A percentile compares a stretch with the other conserved stretches of the same genome.
Conservation (phyloP, 92 coral and sea anemone species). For the Heliopora coerulea region DNA sequence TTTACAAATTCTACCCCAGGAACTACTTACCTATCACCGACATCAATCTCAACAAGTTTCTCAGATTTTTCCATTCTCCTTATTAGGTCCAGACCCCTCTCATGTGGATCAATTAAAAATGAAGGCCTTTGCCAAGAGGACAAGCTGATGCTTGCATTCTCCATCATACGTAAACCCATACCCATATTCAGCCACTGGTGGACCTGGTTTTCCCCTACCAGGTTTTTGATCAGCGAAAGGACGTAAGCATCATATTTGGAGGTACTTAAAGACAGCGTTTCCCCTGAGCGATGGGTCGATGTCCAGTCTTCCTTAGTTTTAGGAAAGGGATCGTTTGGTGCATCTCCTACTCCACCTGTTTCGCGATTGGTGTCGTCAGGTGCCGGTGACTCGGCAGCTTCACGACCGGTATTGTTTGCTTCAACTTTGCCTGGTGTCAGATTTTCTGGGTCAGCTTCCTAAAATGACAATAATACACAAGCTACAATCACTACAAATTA, state of each 20-base stretch:
- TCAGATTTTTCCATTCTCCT: slow-evolving; percentile 73
- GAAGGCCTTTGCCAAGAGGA: slow-evolving; percentile 97
- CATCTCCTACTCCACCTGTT: not conserved
- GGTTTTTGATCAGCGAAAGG: slow-evolving; percentile 73
- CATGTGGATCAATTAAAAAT: slow-evolving; percentile 82
- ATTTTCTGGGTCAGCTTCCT: too few relatives aligned
- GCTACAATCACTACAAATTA: too few relatives aligned
- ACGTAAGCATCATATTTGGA: slow-evolving; percentile 82
- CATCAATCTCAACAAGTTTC: slow-evolving; percentile 74
- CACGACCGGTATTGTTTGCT: not conserved
- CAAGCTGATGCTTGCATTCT: slow-evolving; percentile 81
- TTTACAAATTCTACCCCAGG: not conserved
- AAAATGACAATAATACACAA: too few relatives aligned
- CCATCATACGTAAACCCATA: slow-evolving; percentile 83
- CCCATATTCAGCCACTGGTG: slow-evolving; percentile 85
- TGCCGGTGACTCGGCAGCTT: not conserved
- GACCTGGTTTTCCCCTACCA: slow-evolving; percentile 75
- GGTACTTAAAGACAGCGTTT: slow-evolving; percentile 4
- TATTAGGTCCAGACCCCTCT: slow-evolving; percentile 76
- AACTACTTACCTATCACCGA: slow-evolving; percentile 75
- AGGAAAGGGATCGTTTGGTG: not conserved
- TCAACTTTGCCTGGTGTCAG: too few relatives aligned
- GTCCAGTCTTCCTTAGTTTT: not conserved
- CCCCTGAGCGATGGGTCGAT: not conserved
- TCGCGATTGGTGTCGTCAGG: not conserved